Evolutionary conservation across 1,140 invertebrate genomes (phyloP).

Genomic region (Drosophila murphyi): DNA sequence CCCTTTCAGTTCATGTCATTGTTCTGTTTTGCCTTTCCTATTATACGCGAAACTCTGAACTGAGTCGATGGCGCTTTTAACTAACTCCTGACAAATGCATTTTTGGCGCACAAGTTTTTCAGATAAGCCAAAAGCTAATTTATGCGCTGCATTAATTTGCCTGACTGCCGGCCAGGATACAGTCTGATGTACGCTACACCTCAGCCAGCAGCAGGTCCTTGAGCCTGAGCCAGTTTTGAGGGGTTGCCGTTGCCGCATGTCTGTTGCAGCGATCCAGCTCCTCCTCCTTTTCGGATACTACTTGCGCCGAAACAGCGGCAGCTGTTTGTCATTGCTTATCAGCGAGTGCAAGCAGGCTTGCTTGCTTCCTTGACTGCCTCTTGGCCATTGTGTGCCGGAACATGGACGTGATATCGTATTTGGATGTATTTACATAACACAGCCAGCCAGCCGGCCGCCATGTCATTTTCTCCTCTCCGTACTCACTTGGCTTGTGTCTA

Average conservation of each 20-base stretch:
- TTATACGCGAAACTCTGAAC: slow-evolving; percentile 8
- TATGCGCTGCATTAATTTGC: slow-evolving; percentile 53
- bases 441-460: not conserved
- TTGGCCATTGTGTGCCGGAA: slow-evolving; percentile 46
- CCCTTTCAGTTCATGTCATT: slow-evolving; percentile 6
- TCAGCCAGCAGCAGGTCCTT: slow-evolving; percentile 1
- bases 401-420: slow-evolving; percentile 24
- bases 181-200: slow-evolving; percentile 8
- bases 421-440: slow-evolving; percentile 49
- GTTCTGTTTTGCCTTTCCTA: slow-evolving; percentile 24
- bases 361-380: slow-evolving; percentile 14
- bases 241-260: slow-evolving; percentile 18
- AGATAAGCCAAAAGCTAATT: slow-evolving; percentile 52
- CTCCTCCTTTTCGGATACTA: slow-evolving; percentile 3
- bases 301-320: slow-evolving; percentile 10
- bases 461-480: not conserved
- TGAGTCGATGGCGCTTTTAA: not conserved
- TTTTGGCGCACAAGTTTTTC: slow-evolving; percentile 39
- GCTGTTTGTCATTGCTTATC: slow-evolving; percentile 80
- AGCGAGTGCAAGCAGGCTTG: slow-evolving; percentile 34
- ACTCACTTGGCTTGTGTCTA: not conserved
- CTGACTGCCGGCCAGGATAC: slow-evolving; percentile 11
- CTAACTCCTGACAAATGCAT: slow-evolving; percentile 47
- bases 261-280: slow-evolving; percentile 12
- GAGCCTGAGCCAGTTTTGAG: not conserved